These are phyloP conservation scores for Troides aeacus DNA, from an alignment of 2,888 invertebrate genomes.

Conservation along the genomic window DNA sequence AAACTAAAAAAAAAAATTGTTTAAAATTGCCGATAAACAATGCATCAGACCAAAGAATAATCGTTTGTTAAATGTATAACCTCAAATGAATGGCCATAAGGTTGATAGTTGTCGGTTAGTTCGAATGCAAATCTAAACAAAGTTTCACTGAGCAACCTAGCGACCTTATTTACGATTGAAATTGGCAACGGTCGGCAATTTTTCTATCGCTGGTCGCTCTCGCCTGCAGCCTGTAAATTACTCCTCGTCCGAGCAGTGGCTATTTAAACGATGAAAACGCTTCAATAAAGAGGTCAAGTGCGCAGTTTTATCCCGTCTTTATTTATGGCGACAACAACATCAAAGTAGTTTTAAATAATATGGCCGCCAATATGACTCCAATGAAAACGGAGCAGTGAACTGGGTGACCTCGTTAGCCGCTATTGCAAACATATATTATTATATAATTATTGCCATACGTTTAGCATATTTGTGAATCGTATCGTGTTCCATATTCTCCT, in stretches of 20 bases:
- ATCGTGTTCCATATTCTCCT: neutral
- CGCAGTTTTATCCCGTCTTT: slow-evolving; percentile 40
- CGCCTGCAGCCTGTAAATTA: slow-evolving; percentile 30
- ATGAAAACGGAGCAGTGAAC: slow-evolving; percentile 29
- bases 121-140: neutral
- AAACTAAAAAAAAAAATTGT: neutral
- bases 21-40: too few relatives aligned
- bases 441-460: slow-evolving; percentile 22
- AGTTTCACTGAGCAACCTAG: slow-evolving; percentile 15
- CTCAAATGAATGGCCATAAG: neutral
- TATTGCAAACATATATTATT: slow-evolving; percentile 21
- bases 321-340: slow-evolving; percentile 30
- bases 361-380: slow-evolving; percentile 23
- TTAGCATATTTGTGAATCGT: slow-evolving; percentile 28
- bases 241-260: slow-evolving; percentile 41
- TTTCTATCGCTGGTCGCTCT: slow-evolving; percentile 37
- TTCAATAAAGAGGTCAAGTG: slow-evolving; percentile 66
- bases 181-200: slow-evolving; percentile 38
- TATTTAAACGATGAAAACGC: slow-evolving; percentile 54
- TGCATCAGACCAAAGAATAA: neutral
- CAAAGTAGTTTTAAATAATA: slow-evolving; percentile 29
- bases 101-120: neutral
- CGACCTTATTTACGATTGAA: slow-evolving; percentile 41
- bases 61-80: neutral
- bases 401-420: slow-evolving; percentile 30